Evolutionary conservation across 2,888 invertebrate genomes (phyloP).

Genomic region (Tipula helvola): DNA sequence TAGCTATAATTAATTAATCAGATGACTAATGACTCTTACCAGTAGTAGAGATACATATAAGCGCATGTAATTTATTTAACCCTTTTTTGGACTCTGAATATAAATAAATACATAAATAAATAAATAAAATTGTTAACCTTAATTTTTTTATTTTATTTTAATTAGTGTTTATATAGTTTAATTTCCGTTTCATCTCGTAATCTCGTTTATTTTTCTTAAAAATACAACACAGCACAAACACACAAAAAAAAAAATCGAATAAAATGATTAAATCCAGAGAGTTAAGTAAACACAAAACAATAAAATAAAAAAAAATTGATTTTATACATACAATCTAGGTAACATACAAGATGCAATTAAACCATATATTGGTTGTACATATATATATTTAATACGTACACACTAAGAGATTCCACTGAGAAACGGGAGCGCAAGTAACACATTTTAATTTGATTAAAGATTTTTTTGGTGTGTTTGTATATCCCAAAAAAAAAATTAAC

Average conservation of each 20-base stretch:
- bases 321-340: background rate
- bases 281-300: background rate
- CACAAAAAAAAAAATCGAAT: background rate
- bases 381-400: background rate
- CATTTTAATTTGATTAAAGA: background rate
- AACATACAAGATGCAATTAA: background rate
- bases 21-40: background rate
- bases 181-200: conserved; percentile 4
- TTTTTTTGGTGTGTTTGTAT: background rate
- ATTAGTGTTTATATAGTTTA: background rate
- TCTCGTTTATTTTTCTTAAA: background rate
- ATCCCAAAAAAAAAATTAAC: background rate
- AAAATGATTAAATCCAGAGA: background rate
- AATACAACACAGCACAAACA: background rate
- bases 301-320: background rate
- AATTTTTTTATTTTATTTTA: background rate
- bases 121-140: conserved; percentile 4
- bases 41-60: background rate
- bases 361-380: background rate
- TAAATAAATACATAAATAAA: background rate
- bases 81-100: background rate
- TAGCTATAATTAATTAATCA: background rate
- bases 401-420: background rate
- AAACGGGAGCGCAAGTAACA: background rate
- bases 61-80: background rate